Base-by-base conservation (phyloP, 2,797 vertebrate species). In the Thaleichthys pacificus region DNA sequence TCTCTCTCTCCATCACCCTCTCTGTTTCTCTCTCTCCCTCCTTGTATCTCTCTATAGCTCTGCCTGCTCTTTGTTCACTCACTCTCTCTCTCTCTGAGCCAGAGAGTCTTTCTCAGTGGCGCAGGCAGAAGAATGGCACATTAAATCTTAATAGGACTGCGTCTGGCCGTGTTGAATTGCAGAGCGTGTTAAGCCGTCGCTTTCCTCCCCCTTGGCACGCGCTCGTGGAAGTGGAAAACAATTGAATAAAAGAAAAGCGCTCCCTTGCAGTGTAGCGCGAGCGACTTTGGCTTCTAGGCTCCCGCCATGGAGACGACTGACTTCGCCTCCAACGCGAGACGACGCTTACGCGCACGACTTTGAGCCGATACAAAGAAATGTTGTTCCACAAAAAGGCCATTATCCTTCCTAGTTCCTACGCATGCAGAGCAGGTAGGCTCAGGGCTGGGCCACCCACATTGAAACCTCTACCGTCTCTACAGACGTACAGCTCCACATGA, bases 131-230 rank as follows among this genome's bases (percentile, higher is more conserved):
- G 92, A 93, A 92, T 91, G 87, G 89, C 90, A 90, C 91, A 93
- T 93, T 93, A 93, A 94, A 93, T 93, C 92, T 93, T 94, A 93
- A 93, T 93, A 91, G 91, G 91, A 89, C 91, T 93, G 91, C 84
- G 91, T 91, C 92, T 93, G 92, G 89, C 91, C 81, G 86, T 89
- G 89, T 91, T 92, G 91, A 92, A 90, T 92, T 91, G 90, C 90
- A 86, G 89, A 91, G 89, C 88, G 89, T 90, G 92, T 92, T 92
- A 93, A 91, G 90, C 91, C 87, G 87, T 83, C 78, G 88, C 87
- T 90, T 89, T 91, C 89, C 88, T 90, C 84, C 89, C 89, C 90
- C 89, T 89, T 91, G 92, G 87, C 90, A 90, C 89, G 85, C 89
- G 85, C 90, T 91, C 69, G 87, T 85, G 89, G 89, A 92, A 89